These are phyloP conservation scores for Caenorhabditis sp. DNA, from an alignment of 2,888 invertebrate genomes.

Conservation along the genomic window DNA sequence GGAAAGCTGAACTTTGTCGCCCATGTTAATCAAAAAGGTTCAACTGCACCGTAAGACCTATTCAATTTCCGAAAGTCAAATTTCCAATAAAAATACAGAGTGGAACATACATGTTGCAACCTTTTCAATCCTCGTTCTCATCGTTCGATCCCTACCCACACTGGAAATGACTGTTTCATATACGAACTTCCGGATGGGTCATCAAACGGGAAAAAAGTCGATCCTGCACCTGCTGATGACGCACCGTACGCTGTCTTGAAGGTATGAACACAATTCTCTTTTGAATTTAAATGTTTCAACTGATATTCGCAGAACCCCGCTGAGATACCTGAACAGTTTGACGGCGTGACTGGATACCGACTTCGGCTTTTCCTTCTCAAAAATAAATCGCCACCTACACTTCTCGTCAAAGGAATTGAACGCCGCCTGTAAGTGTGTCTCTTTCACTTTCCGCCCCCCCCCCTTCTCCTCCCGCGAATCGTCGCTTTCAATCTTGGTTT, in stretches of 20 bases:
- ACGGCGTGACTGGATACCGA: constrained; percentile 80
- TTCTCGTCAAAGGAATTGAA: constrained; percentile 82
- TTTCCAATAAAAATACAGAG: too few relatives aligned
- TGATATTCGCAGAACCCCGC: constrained; percentile 66
- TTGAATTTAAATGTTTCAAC: neutral
- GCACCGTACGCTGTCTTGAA: constrained; percentile 63
- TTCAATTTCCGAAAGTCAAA: constrained; percentile 17
- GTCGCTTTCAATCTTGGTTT: constrained; percentile 7
- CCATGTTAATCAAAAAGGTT: constrained; percentile 78
- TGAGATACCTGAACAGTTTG: constrained; percentile 81
- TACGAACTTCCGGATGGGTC: constrained; percentile 81
- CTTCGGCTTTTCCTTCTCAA: constrained; percentile 80
- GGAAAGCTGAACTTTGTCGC: constrained; percentile 82
- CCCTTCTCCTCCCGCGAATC: neutral
- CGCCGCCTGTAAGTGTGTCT: constrained; percentile 74
- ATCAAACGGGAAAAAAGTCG: constrained; percentile 59
- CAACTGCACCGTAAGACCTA: constrained; percentile 80
- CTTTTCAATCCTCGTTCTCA: constrained; percentile 75
- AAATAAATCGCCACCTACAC: constrained; percentile 82
- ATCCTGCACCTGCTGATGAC: constrained; percentile 57
- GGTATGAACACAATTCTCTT: constrained; percentile 13
- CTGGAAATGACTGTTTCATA: constrained; percentile 82
- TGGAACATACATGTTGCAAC: constrained; percentile 81
- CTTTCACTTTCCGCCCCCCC: constrained; percentile 16
- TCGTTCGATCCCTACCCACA: constrained; percentile 74